A percentile compares a stretch with the other conserved stretches of the same genome.
Evolutionary conservation across 2,113 vertebrate species (phyloP).

Genomic region (Megaceryle torquata): DNA sequence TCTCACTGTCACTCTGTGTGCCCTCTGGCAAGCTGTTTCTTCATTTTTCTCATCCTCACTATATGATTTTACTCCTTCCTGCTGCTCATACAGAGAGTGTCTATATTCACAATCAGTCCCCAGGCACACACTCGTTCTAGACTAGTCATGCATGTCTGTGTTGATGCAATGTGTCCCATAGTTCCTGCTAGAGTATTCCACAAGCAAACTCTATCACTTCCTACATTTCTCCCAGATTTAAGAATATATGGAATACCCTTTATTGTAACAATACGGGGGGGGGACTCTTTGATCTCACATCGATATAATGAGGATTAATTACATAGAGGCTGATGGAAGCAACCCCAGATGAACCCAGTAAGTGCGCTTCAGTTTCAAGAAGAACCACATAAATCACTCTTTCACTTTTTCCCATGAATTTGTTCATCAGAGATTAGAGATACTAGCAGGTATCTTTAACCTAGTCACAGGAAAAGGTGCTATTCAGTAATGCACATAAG

Average conservation of each 20-base stretch:
- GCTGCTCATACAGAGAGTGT: neutral
- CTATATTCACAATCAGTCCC: neutral
- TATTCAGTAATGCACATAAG: neutral
- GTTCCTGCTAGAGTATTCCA: neutral
- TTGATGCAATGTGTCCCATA: neutral
- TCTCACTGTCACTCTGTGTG: neutral
- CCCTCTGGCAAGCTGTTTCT: neutral
- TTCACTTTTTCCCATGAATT: neutral
- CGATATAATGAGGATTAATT: neutral
- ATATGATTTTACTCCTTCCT: neutral
- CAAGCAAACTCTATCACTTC: neutral
- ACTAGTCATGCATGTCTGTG: neutral
- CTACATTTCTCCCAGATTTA: neutral
- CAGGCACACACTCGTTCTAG: neutral
- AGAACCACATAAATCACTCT: neutral
- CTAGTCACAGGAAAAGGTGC: neutral
- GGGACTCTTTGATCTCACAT: neutral
- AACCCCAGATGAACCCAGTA: neutral
- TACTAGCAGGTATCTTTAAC: neutral
- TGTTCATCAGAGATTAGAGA: neutral
- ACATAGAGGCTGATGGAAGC: neutral
- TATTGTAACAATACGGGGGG: neutral
- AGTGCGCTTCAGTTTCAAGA: neutral
- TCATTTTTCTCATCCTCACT: neutral
- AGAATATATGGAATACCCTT: neutral